Conservation (phyloP, 2,797 vertebrate genomes). For the Tachyglossus aculeatus region DNA sequence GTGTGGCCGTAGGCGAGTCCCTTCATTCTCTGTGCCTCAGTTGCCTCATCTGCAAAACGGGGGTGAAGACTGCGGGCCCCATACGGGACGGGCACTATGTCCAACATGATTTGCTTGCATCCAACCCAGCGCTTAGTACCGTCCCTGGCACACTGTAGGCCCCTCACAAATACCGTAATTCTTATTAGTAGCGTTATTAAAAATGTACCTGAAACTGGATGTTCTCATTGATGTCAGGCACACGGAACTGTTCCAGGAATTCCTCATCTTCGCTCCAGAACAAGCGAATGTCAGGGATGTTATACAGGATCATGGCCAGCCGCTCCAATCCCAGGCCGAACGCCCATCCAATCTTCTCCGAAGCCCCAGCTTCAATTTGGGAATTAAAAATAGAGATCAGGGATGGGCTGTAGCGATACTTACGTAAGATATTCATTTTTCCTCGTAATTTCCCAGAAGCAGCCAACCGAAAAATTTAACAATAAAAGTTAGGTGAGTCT, state of each 20-base stretch:
- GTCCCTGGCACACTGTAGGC: no score
- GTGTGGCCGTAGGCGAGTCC: no score
- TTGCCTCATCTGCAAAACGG: no score
- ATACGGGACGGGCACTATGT: no score
- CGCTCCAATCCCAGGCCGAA: conserved; percentile 94
- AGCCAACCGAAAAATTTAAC: background rate
- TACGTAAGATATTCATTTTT: background rate
- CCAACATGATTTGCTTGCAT: no score
- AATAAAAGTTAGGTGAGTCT: conserved; percentile 5
- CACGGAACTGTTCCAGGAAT: conserved; percentile 87
- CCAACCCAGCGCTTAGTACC: no score
- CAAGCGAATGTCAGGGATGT: conserved; percentile 91
- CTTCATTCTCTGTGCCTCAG: no score
- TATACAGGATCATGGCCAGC: conserved; percentile 90
- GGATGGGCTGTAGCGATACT: background rate
- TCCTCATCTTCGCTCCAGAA: conserved; percentile 93
- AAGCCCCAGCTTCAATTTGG: conserved; percentile 82
- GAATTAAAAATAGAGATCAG: conserved; percentile 33
- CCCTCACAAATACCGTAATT: no score
- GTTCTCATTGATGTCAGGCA: conserved; percentile 79
- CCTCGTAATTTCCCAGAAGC: background rate
- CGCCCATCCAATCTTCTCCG: conserved; percentile 90
- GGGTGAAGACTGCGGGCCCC: no score
- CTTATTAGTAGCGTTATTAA: background rate
- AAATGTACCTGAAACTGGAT: conserved; percentile 88